Percentiles rank a stretch among this genome's conserved stretches.
phyloP scores from a whole-genome alignment of 2,888 invertebrate genomes.

The Rutpela maculata region DNA sequence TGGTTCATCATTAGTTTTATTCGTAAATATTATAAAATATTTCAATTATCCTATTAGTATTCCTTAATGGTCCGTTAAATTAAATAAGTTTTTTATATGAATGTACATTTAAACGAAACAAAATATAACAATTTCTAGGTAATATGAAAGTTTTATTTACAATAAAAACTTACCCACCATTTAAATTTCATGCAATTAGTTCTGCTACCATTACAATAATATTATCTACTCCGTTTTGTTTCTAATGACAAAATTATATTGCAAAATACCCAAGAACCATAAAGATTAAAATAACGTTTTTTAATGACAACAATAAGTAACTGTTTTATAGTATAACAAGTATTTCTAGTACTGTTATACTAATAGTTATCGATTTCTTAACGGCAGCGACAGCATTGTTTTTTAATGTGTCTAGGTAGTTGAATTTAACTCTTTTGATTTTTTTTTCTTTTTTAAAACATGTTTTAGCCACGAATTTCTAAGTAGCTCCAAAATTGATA shows the following conservation, averaged over 20 bases:
- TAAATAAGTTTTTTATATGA: background rate
- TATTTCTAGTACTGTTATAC: background rate
- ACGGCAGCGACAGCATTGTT: no score
- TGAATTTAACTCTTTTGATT: no score
- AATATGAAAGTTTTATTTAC: constrained; percentile 23
- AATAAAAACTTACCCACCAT: constrained; percentile 7
- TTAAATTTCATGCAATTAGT: constrained; percentile 31
- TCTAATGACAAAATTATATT: constrained; percentile 32
- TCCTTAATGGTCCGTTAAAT: constrained; percentile 3
- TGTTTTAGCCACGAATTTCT: no score
- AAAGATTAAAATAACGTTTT: constrained; percentile 10
- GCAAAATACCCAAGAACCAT: constrained; percentile 15
- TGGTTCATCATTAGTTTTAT: background rate
- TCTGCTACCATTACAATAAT: constrained; percentile 20
- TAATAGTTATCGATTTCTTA: constrained; percentile 2
- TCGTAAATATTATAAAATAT: background rate
- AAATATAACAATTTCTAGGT: constrained; percentile 15
- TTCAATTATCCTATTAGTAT: background rate
- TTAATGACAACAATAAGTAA: constrained; percentile 17
- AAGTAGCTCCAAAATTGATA: no score
- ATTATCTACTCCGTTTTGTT: constrained; percentile 11
- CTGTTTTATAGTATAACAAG: background rate
- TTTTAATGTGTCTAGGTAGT: background rate
- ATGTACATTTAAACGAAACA: background rate
- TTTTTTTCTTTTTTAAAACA: no score